These are phyloP conservation scores for Campylorhamphus procurvoides DNA, from an alignment of 2,113 vertebrate genomes.

Conservation along the genomic window DNA sequence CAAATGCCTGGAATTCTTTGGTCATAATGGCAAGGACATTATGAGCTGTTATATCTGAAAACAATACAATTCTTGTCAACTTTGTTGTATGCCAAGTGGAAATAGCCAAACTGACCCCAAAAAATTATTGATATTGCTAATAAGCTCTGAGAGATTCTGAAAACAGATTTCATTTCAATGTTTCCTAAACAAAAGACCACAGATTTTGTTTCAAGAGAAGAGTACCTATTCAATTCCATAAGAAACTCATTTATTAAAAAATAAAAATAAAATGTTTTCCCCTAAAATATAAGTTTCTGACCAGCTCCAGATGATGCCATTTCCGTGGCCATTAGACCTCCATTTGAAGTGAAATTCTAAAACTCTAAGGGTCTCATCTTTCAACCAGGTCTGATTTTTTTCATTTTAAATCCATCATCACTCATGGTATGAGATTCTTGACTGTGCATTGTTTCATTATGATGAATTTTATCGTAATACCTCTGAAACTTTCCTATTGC, in stretches of 20 bases:
- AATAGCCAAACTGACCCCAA: not conserved
- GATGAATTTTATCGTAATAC: not conserved
- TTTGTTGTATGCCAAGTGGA: accelerated
- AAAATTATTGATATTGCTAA: not conserved
- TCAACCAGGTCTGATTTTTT: not conserved
- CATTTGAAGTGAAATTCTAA: not conserved
- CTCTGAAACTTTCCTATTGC: not conserved
- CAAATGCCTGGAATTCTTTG: not conserved
- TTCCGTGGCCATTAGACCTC: not conserved
- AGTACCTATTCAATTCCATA: not conserved
- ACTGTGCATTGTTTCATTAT: not conserved
- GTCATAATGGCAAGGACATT: not conserved
- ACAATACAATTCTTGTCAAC: not conserved
- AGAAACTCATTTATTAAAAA: not conserved
- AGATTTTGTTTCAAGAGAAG: not conserved
- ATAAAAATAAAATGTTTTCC: not conserved
- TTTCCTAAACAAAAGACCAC: not conserved
- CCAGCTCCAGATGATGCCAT: not conserved
- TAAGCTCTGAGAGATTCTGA: not conserved
- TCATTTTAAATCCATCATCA: not conserved
- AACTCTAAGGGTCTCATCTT: not conserved
- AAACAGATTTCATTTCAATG: not conserved
- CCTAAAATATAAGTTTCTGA: not conserved
- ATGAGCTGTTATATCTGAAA: not conserved
- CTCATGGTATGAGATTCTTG: not conserved